Conservation (phyloP, 92 coral and sea anemone species). For the Palythoa grandiflora region DNA sequence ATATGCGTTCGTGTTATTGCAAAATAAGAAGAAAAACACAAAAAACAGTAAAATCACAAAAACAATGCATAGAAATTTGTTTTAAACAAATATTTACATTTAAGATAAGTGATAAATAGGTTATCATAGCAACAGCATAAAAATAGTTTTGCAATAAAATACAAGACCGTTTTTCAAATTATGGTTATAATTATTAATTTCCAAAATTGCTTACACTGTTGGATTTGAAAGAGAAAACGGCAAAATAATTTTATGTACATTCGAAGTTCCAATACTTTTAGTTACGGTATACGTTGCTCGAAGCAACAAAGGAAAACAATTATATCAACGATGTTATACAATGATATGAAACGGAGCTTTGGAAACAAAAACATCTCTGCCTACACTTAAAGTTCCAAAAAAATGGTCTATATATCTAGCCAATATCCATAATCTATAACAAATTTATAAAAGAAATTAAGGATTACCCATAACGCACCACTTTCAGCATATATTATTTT, state of each 20-base stretch:
- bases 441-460: slow-evolving; percentile 2
- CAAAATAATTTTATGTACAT: not conserved
- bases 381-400: not conserved
- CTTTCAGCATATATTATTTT: slow-evolving; percentile 11
- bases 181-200: not conserved
- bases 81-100: slow-evolving; percentile 8
- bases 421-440: slow-evolving; percentile 7
- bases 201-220: slow-evolving; percentile 15
- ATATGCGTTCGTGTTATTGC: not conserved
- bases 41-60: not conserved
- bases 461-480: slow-evolving; percentile 2
- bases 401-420: not conserved
- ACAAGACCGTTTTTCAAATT: slow-evolving; percentile 2
- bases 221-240: not conserved
- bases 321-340: slow-evolving; percentile 20
- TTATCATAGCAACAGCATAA: slow-evolving; percentile 17
- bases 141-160: slow-evolving; percentile 13
- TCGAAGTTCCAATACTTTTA: slow-evolving; percentile 14
- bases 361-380: not conserved
- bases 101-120: slow-evolving; percentile 10
- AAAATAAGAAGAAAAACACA: slow-evolving; percentile 1
- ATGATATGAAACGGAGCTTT: not conserved
- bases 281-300: slow-evolving; percentile 19
- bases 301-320: slow-evolving; percentile 16
- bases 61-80: not conserved